Conservation (phyloP, 1,140 invertebrate species). For the Paramacrobiotus metropolitanus region DNA sequence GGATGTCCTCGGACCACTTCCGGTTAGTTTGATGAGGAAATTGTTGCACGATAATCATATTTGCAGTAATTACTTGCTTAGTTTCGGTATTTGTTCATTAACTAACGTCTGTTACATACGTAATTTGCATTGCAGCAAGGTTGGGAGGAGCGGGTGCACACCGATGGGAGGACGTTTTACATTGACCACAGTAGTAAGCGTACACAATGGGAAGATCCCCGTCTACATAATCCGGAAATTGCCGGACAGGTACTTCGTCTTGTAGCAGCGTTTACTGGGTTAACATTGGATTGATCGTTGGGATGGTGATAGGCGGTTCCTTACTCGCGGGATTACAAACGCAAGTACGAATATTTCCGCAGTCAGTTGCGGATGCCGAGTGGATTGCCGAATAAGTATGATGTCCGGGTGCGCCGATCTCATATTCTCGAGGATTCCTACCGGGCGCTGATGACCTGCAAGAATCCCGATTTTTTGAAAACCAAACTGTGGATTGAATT, state of each 20-base stretch:
- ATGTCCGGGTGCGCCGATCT: slow-evolving; percentile 66
- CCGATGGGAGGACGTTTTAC: slow-evolving; percentile 87
- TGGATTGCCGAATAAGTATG: slow-evolving; percentile 90
- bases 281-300: no score
- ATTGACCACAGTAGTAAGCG: slow-evolving; percentile 94
- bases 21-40: slow-evolving; percentile 30
- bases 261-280: no score
- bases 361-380: slow-evolving; percentile 76
- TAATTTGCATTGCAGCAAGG: slow-evolving; percentile 36
- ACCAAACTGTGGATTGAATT: slow-evolving; percentile 97
- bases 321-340: slow-evolving; percentile 91
- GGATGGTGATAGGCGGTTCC: slow-evolving; percentile 46
- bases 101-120: no score
- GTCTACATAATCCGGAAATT: slow-evolving; percentile 80
- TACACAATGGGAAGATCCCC: slow-evolving; percentile 97
- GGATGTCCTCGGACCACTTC: slow-evolving; percentile 70
- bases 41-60: no score
- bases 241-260: slow-evolving; percentile 51
- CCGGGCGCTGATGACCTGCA: slow-evolving; percentile 55
- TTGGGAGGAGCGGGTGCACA: slow-evolving; percentile 88
- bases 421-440: slow-evolving; percentile 84
- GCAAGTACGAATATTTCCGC: slow-evolving; percentile 95
- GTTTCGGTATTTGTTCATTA: no score
- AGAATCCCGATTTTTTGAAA: slow-evolving; percentile 65
- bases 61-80: no score